Evolutionary conservation across 2,797 vertebrate species (phyloP).

Genomic region (Monodelphis domestica): DNA sequence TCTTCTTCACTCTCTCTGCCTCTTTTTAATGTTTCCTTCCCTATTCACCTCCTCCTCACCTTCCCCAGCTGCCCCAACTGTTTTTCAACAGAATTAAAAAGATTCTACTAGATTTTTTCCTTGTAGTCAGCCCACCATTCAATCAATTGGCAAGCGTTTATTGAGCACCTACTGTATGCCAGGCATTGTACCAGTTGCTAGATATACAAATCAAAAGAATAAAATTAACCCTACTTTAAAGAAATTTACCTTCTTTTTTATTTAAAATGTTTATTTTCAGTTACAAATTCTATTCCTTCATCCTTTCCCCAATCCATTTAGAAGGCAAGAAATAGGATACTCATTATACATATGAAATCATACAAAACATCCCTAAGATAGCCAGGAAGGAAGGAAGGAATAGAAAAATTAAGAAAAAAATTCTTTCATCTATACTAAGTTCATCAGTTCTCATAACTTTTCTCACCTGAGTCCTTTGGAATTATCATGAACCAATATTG

Average conservation of each 20-base stretch:
- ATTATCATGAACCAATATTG: background rate
- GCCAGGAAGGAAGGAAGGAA: background rate
- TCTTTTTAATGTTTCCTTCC: background rate
- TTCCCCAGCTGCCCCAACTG: background rate
- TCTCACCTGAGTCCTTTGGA: background rate
- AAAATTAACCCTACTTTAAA: background rate
- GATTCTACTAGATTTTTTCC: constrained; percentile 5
- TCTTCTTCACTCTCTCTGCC: background rate
- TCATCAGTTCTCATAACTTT: background rate
- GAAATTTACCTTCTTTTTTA: background rate
- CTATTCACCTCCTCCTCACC: background rate
- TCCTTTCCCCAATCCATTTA: background rate
- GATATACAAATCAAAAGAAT: background rate
- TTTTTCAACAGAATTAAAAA: constrained; percentile 21
- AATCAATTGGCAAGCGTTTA: background rate
- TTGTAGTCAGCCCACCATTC: background rate
- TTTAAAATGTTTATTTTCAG: background rate
- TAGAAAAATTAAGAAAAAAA: background rate
- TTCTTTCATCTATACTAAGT: background rate
- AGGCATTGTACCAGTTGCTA: background rate
- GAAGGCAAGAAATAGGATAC: background rate
- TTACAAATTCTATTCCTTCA: background rate
- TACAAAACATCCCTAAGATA: background rate
- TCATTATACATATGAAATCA: background rate
- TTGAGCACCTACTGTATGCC: background rate